A percentile compares a stretch with the other conserved stretches of the same genome.
These are phyloP conservation scores for Prietella phreatophila DNA, from an alignment of 2,113 vertebrate species.

Conservation along the genomic window DNA sequence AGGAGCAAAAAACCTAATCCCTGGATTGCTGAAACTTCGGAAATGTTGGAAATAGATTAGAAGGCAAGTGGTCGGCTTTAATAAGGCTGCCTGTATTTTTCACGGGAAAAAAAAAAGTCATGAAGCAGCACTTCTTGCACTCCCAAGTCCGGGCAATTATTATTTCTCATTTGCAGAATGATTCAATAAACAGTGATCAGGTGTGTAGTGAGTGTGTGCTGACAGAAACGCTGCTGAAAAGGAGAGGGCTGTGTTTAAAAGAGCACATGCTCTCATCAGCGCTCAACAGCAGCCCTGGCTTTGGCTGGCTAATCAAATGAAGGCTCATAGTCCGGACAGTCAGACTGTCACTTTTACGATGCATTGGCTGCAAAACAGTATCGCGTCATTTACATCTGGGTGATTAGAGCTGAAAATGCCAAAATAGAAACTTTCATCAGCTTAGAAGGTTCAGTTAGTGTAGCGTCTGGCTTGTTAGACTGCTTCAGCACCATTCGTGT, in stretches of 20 bases:
- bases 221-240: slow-evolving; percentile 61
- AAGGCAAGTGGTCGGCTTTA: slow-evolving; percentile 72
- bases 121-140: slow-evolving; percentile 78
- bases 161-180: slow-evolving; percentile 75
- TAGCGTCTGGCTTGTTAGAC: slow-evolving; percentile 3
- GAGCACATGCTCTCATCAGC: slow-evolving; percentile 10
- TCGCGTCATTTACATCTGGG: slow-evolving; percentile 24
- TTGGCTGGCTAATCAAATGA: slow-evolving; percentile 70
- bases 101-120: slow-evolving; percentile 65
- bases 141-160: slow-evolving; percentile 75
- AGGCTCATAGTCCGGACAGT: slow-evolving; percentile 64
- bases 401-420: slow-evolving; percentile 31
- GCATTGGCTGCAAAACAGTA: background rate
- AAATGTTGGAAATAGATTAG: slow-evolving; percentile 81
- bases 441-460: background rate
- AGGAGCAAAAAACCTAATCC: slow-evolving; percentile 69
- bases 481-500: background rate
- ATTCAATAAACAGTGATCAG: slow-evolving; percentile 78
- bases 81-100: slow-evolving; percentile 72
- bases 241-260: slow-evolving; percentile 50
- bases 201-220: slow-evolving; percentile 68
- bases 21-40: slow-evolving; percentile 78
- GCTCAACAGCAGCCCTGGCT: background rate
- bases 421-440: slow-evolving; percentile 23
- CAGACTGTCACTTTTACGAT: slow-evolving; percentile 30